Evolutionary conservation across 2,113 vertebrate species (phyloP), one percentile per base, ranked within the genome.

Genomic region (Rutilus rutilus): DNA sequence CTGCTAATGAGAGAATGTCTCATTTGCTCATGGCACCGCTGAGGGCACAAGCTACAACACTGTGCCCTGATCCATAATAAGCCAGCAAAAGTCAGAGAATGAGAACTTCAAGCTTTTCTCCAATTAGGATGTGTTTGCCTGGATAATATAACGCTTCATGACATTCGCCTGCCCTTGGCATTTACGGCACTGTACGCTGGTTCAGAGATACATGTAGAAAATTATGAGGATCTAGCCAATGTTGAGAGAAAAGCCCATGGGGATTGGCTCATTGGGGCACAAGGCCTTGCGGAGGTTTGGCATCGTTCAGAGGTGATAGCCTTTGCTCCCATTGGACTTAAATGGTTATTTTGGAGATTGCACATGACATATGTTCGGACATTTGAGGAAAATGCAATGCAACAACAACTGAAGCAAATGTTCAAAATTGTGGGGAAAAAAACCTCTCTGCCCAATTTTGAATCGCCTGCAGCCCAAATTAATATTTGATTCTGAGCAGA

Each of bases 401-500:
- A 82, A 82, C 60, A 82, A 27, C 50, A 52, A 30, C 27, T 10
- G 50, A 78, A 21, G 36, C 27, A 27, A 59, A 59, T 27, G 62
- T 30, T 23, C 78, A 67, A 87, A 85, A 85, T 82, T 74, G 50
- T 81, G 73, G 0, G 64, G 52, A 82, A 85, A 76, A 65, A 82
- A 84, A 8, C 62, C 27, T 88, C 64, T 59, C 89, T 88, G 42
- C 89, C 89, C 91, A 92, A 90, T 91, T 89, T 87, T 90, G 88
- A 85, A 90, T 87, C 59, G 89, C 93, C 93, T 85, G 90, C 89
- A 90, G 93, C 93, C 84, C 86, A 91, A 93, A 94, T 94, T 93
- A 94, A 93, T 92, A 92, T 94, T 94, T 94, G 89, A 92, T 94
- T 93, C 89, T 27, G 90, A 91, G 90, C 87, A 90, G 89, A 93